phyloP scores from a whole-genome alignment of 1,140 invertebrate species.

The Drosophila trapezifrons region DNA sequence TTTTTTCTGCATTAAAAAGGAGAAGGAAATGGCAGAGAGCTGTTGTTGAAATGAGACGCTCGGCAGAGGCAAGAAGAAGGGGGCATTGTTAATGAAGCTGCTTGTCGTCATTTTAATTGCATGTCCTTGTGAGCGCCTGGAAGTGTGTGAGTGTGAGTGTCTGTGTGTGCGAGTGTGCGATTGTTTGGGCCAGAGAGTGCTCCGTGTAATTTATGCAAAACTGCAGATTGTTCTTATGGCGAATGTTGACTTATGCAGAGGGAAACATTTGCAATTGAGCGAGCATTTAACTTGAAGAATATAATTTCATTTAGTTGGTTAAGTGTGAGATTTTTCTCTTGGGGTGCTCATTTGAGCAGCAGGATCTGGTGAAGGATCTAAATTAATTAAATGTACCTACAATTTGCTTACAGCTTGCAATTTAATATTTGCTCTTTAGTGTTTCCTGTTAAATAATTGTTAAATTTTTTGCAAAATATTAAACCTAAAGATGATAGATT shows the following conservation, averaged over 20 bases:
- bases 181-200: constrained; percentile 32
- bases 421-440: neutral
- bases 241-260: constrained; percentile 35
- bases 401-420: neutral
- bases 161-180: neutral
- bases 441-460: neutral
- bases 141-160: neutral
- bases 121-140: constrained; percentile 43
- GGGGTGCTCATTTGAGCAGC: constrained; percentile 18
- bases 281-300: constrained; percentile 33
- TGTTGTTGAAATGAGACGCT: constrained; percentile 37
- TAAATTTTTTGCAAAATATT: neutral
- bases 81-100: constrained; percentile 73
- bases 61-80: neutral
- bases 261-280: constrained; percentile 27
- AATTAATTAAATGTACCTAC: constrained; percentile 4
- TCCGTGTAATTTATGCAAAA: constrained; percentile 60
- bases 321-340: neutral
- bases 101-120: constrained; percentile 77
- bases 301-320: constrained; percentile 37
- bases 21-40: constrained; percentile 6
- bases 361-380: neutral
- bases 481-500: too few relatives aligned
- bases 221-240: constrained; percentile 42
- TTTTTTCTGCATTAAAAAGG: constrained; percentile 66